Evolutionary conservation across 2,113 vertebrate genomes (phyloP), one percentile per base, ranked within the genome.

Genomic region (Rhynchopsitta pachyrhyncha): DNA sequence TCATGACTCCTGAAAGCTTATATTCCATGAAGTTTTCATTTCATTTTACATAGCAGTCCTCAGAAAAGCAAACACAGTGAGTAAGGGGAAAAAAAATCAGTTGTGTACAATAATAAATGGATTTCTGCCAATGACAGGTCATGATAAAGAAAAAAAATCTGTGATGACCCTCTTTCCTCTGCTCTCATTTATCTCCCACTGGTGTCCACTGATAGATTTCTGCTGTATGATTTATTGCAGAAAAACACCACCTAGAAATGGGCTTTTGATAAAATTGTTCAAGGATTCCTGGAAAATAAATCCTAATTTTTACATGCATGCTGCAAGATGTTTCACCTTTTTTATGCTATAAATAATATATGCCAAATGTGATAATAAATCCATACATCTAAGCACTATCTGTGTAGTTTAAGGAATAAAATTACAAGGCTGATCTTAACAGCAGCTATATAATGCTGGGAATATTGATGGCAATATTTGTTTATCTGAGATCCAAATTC

Each of bases 191-290:
- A 99, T 99, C 99, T 99, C 98, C 97, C 98, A 98, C 98, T 98
- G 98, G 99, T 99, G 99, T 99, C 99, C 98, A 98, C 98, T 98
- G 98, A 99, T 99, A 99, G 99, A 99, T 99, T 99, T 98, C 98
- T 98, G 94, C 98, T 98, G 88, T 95, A 98, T 99, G 99, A 99
- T 99, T 99, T 99, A 99, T 99, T 98, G 98, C 98, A 98, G 98
- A 99, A 99, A 99, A 99, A 99, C 99, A 98, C 98, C 98, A 99
- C 98, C 98, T 98, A 98, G 99, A 99, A 99, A 99, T 99, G 98
- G 99, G 99, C 99, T 99, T 99, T 99, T 99, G 99, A 99, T 99
- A 99, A 99, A 99, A 99, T 99, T 99, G 99, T 99, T 99, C 98
- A 98, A 99, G 98, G 99, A 99, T 99, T 99, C 99, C 98, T 98